Evolutionary conservation across 2,113 vertebrate species (phyloP), one percentile per base, ranked within the genome.

Genomic region (Phalacrocorax pelagicus): DNA sequence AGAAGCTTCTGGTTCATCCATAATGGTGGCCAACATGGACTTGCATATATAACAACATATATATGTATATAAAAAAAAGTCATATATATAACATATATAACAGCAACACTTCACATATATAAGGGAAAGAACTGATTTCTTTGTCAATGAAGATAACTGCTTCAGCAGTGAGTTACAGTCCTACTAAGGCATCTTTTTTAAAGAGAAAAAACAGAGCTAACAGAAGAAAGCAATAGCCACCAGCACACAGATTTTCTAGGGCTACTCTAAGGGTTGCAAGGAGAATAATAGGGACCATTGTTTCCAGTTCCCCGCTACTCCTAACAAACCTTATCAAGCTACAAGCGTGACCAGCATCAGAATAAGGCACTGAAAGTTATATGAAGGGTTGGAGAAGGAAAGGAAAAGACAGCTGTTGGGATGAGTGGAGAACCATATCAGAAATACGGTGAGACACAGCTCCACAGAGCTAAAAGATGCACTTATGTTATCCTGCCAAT

Each of bases 401-500:
- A 55, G 78, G 70, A 72, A 75, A 85, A 83, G 78, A 70, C 85
- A 94, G 88, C 79, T 97, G 94, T 74, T 89, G 82, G 63, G 84
- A 46, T 66, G 66, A 95, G 62, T n/a, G 51, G 63, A 91, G 88
- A 84, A 65, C 77, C 46, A 5, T 83, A 81, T 89, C 83, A 91
- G 91, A 87, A 94, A 89, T 30, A 58, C 36, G 29, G 54, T 34
- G 40, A 93, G 78, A 57, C 81, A 78, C 38, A 92, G 63, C 51
- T 81, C 81, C n/a, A 40, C 38, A 81, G 84, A 90, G 85, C 91
- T 86, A 62, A 61, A 67, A 88, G 87, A 86, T 88, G 93, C 89
- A 90, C 63, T 92, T 77, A 38, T 26, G 49, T 88, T 90, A 90
- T 91, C 79, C 95, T 91, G 92, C 90, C 94, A 92, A 91, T 63